A percentile compares a stretch with the other conserved stretches of the same genome.
Evolutionary conservation across 1,140 invertebrate genomes (phyloP).

Genomic region (Akabosia matsudoensis): DNA sequence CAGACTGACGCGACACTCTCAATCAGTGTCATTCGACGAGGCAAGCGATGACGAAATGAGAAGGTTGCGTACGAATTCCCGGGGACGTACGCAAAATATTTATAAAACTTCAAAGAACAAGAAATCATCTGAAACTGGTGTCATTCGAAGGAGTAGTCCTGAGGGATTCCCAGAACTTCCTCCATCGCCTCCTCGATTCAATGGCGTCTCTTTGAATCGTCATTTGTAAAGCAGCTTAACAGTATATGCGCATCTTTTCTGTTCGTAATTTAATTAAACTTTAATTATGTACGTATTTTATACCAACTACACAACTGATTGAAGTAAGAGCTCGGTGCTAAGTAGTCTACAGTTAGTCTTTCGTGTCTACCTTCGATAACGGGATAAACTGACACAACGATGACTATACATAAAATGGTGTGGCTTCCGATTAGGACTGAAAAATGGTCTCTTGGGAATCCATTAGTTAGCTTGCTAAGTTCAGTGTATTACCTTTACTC

Average conservation of each 20-base stretch:
- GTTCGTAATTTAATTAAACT: not conserved
- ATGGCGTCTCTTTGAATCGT: slow-evolving; percentile 28
- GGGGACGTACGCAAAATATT: slow-evolving; percentile 46
- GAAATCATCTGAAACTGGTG: not conserved
- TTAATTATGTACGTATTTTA: not conserved
- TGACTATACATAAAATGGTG: too few relatives aligned
- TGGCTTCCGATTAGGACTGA: too few relatives aligned
- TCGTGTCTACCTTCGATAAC: too few relatives aligned
- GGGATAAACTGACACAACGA: too few relatives aligned
- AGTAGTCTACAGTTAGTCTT: too few relatives aligned
- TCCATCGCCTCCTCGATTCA: slow-evolving; percentile 21
- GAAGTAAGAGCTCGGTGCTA: not conserved
- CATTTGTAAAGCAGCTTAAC: slow-evolving; percentile 24
- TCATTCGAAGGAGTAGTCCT: not conserved
- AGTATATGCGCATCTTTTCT: not conserved
- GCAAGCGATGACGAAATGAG: slow-evolving; percentile 45
- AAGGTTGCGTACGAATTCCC: slow-evolving; percentile 43
- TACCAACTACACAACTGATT: not conserved
- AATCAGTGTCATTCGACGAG: slow-evolving; percentile 42
- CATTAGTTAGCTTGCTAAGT: too few relatives aligned
- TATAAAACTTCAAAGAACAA: slow-evolving; percentile 26
- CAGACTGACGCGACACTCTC: slow-evolving; percentile 22
- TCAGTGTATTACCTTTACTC: too few relatives aligned
- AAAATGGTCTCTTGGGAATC: too few relatives aligned
- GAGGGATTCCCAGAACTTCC: slow-evolving; percentile 17